phyloP scores from a whole-genome alignment of 2,888 invertebrate genomes.

The Idaea biselata region DNA sequence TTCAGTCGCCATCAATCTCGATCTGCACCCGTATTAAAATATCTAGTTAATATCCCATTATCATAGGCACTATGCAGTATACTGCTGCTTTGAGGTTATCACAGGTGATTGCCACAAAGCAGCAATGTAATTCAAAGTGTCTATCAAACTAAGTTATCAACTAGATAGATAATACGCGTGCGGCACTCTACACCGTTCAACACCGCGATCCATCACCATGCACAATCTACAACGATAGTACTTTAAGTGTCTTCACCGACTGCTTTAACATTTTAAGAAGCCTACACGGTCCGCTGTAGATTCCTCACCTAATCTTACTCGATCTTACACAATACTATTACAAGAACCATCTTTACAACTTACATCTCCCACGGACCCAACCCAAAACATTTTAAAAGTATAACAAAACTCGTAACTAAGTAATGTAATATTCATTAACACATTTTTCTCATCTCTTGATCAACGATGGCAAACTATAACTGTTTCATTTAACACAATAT shows the following conservation, averaged over 20 bases:
- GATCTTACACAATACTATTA: constrained; percentile 76
- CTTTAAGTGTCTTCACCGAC: constrained; percentile 77
- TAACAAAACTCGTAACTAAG: constrained; percentile 76
- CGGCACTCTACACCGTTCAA: constrained; percentile 38
- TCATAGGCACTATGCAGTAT: too few species aligned
- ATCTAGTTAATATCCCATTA: too few species aligned
- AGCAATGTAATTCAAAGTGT: too few species aligned
- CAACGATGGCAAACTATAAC: constrained; percentile 79
- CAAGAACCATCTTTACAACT: constrained; percentile 68
- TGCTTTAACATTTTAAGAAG: constrained; percentile 68
- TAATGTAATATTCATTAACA: constrained; percentile 52
- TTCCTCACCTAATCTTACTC: constrained; percentile 61
- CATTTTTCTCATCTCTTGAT: constrained; percentile 69
- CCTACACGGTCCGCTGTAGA: constrained; percentile 51
- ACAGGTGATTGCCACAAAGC: too few species aligned
- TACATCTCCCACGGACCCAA: constrained; percentile 46
- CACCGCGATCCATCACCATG: constrained; percentile 28
- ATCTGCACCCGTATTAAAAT: background rate
- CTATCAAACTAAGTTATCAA: too few species aligned
- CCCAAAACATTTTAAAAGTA: constrained; percentile 62
- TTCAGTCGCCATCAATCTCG: background rate
- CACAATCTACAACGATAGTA: constrained; percentile 72
- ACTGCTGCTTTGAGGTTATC: too few species aligned
- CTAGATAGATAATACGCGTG: too few species aligned
- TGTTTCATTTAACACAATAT: constrained; percentile 74